Conservation (phyloP, 2,888 invertebrate genomes). For the Tiliacea citrago region DNA sequence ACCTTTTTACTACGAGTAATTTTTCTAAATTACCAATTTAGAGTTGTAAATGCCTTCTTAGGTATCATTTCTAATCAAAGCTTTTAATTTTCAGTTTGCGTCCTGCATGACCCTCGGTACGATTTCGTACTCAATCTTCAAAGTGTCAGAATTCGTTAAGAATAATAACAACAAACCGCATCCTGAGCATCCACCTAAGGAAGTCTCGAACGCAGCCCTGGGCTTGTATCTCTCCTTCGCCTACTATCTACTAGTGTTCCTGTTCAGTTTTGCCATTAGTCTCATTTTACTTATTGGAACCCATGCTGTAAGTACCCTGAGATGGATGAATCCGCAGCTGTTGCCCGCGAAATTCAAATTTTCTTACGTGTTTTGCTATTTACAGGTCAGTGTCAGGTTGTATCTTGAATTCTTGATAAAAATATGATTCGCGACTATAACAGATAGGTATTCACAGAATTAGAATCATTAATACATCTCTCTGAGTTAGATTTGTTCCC, state of each 20-base stretch:
- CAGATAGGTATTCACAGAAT: no score
- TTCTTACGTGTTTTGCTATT: no score
- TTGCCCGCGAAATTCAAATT: no score
- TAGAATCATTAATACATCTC: no score
- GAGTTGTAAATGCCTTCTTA: background rate
- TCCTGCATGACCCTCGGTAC: constrained; percentile 71
- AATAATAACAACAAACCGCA: constrained; percentile 67
- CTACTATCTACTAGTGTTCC: constrained; percentile 78
- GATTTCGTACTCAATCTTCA: constrained; percentile 76
- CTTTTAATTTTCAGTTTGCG: constrained; percentile 73
- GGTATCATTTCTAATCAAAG: background rate
- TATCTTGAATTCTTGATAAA: no score
- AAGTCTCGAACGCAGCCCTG: constrained; percentile 72
- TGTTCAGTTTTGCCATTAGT: constrained; percentile 78
- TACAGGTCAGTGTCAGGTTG: no score
- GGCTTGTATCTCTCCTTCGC: constrained; percentile 82
- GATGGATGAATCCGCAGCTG: no score
- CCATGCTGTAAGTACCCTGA: constrained; percentile 77
- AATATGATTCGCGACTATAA: no score
- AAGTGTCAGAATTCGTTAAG: constrained; percentile 74
- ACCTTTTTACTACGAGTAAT: background rate
- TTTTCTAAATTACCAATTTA: background rate
- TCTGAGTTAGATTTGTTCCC: no score
- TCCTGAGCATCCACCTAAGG: constrained; percentile 73
- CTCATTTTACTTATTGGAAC: constrained; percentile 80